Evolutionary conservation across 2,113 vertebrate genomes (phyloP).

Genomic region (Toxotes jaculatrix): DNA sequence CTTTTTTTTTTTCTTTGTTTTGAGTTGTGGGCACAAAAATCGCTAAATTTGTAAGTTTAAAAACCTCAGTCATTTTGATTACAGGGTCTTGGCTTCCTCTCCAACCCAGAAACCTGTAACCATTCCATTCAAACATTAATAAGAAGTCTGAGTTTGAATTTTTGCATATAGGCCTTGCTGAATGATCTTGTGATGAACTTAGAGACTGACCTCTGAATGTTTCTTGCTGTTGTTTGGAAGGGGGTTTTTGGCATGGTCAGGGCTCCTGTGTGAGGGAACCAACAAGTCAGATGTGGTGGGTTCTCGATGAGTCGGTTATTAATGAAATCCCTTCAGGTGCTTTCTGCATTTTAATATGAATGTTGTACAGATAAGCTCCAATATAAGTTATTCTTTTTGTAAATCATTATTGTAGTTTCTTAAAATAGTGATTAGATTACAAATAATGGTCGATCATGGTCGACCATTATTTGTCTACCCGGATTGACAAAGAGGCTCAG

Average conservation of each 20-base stretch:
- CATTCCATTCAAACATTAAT: not conserved
- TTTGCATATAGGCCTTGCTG: slow-evolving; percentile 18
- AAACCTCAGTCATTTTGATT: not conserved
- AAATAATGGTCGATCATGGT: slow-evolving; percentile 52
- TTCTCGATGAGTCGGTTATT: slow-evolving; percentile 46
- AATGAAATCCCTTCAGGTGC: slow-evolving; percentile 12
- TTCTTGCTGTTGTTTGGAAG: slow-evolving; percentile 21
- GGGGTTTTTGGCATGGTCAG: slow-evolving; percentile 18
- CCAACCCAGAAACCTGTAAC: not conserved
- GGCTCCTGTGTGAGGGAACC: not conserved
- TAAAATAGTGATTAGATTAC: not conserved
- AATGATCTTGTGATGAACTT: slow-evolving; percentile 28
- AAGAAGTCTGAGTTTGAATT: not conserved
- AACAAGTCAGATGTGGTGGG: slow-evolving; percentile 15
- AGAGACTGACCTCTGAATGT: slow-evolving; percentile 4
- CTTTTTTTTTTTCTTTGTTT: slow-evolving; percentile 8
- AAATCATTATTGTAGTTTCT: not conserved
- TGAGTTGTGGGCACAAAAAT: not conserved
- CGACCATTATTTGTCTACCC: not conserved
- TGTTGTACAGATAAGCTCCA: not conserved
- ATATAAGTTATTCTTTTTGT: not conserved
- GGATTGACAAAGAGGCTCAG: not conserved
- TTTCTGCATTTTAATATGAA: not conserved
- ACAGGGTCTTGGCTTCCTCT: not conserved
- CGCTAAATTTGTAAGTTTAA: too few species aligned